Conservation (phyloP, 2,113 vertebrate species). For the Oryzias javanicus region DNA sequence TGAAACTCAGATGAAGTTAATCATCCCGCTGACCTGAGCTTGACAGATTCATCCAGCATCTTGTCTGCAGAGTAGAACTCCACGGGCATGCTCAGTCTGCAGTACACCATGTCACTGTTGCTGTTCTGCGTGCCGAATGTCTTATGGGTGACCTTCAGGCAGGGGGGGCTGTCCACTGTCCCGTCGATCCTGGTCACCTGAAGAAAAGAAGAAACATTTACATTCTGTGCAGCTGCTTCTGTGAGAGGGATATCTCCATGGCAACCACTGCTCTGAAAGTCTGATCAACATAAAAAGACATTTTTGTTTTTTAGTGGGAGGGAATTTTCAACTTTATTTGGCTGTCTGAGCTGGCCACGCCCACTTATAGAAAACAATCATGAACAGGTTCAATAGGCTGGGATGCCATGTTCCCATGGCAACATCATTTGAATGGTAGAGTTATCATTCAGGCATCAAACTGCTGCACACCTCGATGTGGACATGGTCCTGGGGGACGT, state of each 20-base stretch:
- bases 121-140: conserved; percentile 95
- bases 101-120: conserved; percentile 90
- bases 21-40: conserved; percentile 59
- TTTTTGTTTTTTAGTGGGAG: no score
- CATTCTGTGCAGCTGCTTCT: not conserved
- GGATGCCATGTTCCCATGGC: no score
- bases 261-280: no score
- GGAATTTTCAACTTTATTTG: no score
- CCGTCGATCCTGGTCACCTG: conserved; percentile 93
- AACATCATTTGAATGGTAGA: no score
- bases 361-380: no score
- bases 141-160: conserved; percentile 95
- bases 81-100: conserved; percentile 92
- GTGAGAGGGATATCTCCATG: no score
- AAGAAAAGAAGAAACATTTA: conserved; percentile 4
- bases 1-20: not conserved
- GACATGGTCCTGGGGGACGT: conserved; percentile 84
- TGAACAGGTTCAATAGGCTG: no score
- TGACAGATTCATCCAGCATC: conserved; percentile 73
- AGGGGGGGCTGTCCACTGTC: conserved; percentile 90
- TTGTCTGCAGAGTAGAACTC: conserved; percentile 81
- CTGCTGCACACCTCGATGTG: conserved; percentile 84
- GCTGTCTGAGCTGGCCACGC: no score
- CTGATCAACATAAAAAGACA: no score
- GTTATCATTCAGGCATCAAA: no score